phyloP scores from a whole-genome alignment of 2,113 vertebrate species.

The Malurus melanocephalus region DNA sequence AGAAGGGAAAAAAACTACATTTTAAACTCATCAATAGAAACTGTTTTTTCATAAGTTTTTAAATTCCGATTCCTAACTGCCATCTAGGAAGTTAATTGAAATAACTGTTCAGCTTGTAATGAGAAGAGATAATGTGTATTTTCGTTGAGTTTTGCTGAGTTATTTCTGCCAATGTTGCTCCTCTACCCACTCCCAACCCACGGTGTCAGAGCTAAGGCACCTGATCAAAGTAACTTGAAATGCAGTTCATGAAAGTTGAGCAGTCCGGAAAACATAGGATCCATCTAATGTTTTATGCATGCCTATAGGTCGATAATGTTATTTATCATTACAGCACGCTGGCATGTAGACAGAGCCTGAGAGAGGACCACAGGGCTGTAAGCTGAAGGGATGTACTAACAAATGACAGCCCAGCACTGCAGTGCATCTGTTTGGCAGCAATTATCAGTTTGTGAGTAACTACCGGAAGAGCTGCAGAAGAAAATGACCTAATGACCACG shows the following conservation, averaged over 20 bases:
- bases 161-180: not conserved
- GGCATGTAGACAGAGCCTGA: not conserved
- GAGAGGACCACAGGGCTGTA: slow-evolving; percentile 22
- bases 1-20: not conserved
- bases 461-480: not conserved
- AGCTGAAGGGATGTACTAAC: not conserved
- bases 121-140: not conserved
- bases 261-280: not conserved
- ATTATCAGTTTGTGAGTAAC: slow-evolving; percentile 31
- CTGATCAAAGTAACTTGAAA: slow-evolving; percentile 16
- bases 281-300: slow-evolving; percentile 59
- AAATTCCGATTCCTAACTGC: not conserved
- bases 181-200: not conserved
- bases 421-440: slow-evolving; percentile 9
- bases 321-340: slow-evolving; percentile 50
- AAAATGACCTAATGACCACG: not conserved
- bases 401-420: slow-evolving; percentile 11
- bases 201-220: not conserved
- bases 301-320: slow-evolving; percentile 30
- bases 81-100: not conserved
- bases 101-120: not conserved
- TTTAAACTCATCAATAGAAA: not conserved
- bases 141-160: not conserved
- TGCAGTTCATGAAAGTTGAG: slow-evolving; percentile 27
- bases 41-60: not conserved